Base-by-base conservation (phyloP, 2,888 invertebrate genomes). In the Torymus aiolomorphi region DNA sequence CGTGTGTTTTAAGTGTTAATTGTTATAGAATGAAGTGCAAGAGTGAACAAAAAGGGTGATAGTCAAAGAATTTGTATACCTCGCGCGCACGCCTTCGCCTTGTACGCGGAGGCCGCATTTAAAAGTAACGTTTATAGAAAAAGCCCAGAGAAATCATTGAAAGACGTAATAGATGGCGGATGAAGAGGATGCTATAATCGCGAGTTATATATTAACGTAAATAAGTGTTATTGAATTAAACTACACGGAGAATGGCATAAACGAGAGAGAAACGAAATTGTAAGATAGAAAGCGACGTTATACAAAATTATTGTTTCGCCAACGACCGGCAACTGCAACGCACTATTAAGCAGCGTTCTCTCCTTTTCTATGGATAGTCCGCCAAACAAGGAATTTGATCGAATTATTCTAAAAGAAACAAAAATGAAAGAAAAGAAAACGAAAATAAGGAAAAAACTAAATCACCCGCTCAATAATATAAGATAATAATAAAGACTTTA, bases 401-500 rank as follows among this genome's bases (percentile, higher is more conserved):
- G 12, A 72, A 76, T 70, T 61, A 81, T 81, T 79, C 78, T 76
- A 78, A 81, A 81, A 67, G 12, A 52, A 71, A 72, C 20, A 20
- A 54, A 61, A n/a, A 66, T 24, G 12, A 70, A 69, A 56, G 3
- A 18, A 61, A 73, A 12, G 14, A 76, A 81, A 81, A 82, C 54
- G 80, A 80, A 82, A 80, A 83, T 73, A 71, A 81, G 31, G 72
- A 80, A 81, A 83, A 80, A 82, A 84, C 83, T 84, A 85, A 87
- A 84, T 84, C 84, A 87, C 84, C 84, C 87, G 87, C 88, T 89
- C 88, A 88, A 88, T 84, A 85, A 86, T 87, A 86, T 87, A 86
- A 88, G 87, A 88, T 89, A 88, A 89, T 89, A 89, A 89, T 88
- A 88, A 88, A 87, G 88, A 86, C 85, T 89, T 89, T 89, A 89